Conservation (phyloP, 2,888 invertebrate species). For the Catocala sponsa region DNA sequence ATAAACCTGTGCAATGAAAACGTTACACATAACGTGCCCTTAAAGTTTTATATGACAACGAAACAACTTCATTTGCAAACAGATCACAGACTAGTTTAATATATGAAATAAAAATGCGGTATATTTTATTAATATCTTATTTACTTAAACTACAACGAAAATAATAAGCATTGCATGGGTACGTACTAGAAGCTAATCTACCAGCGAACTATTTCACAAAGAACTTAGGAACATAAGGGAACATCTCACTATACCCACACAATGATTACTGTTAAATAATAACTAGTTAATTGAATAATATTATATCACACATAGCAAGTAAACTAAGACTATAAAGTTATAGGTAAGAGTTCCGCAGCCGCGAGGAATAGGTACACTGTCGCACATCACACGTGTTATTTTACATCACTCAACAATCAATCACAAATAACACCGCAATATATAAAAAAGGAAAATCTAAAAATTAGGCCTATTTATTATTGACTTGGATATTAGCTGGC, state of each 20-base stretch:
- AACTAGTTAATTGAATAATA: conserved; percentile 48
- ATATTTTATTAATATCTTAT: conserved; percentile 42
- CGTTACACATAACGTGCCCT: too few species aligned
- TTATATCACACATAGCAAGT: conserved; percentile 56
- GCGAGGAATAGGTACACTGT: too few species aligned
- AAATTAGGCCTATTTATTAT: too few species aligned
- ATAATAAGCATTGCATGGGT: conserved; percentile 49
- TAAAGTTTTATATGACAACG: too few species aligned
- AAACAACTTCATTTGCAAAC: too few species aligned
- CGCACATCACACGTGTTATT: too few species aligned
- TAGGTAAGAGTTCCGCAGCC: conserved; percentile 22
- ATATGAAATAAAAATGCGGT: conserved; percentile 16
- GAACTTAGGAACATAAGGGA: conserved; percentile 50
- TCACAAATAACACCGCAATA: too few species aligned
- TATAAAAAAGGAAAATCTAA: too few species aligned
- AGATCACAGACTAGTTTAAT: neutral
- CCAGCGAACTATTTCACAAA: conserved; percentile 34
- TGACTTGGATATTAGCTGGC: too few species aligned
- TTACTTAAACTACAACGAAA: conserved; percentile 48
- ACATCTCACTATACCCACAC: conserved; percentile 39
- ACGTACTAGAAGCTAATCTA: conserved; percentile 32
- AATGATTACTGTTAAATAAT: conserved; percentile 38
- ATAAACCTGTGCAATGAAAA: too few species aligned
- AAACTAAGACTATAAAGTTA: conserved; percentile 41
- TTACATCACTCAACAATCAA: too few species aligned